Conservation (phyloP, 2,113 vertebrate genomes). For the Burhinus bistriatus region DNA sequence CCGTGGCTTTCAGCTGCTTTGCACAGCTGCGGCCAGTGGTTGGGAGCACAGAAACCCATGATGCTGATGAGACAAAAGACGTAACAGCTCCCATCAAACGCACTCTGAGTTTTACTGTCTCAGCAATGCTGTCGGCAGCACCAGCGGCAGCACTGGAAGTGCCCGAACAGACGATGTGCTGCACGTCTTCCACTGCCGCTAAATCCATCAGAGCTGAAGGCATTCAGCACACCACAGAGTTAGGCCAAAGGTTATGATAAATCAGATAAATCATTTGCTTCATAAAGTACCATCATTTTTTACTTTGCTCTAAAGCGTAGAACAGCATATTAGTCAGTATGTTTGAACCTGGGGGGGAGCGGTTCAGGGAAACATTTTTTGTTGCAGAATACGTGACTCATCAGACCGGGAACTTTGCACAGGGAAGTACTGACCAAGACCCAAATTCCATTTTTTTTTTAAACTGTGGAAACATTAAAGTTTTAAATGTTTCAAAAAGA, state of each 20-base stretch:
- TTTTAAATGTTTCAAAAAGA: not conserved
- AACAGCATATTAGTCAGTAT: not conserved
- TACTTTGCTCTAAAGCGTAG: not conserved
- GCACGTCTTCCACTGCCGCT: not conserved
- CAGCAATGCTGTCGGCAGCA: not conserved
- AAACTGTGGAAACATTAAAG: not conserved
- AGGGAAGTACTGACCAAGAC: not conserved
- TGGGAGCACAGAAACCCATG: not conserved
- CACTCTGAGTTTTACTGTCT: not conserved
- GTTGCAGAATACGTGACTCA: not conserved
- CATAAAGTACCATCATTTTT: not conserved
- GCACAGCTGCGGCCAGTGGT: not conserved
- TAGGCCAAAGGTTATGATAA: not conserved
- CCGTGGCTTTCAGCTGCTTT: not conserved
- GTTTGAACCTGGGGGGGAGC: not conserved
- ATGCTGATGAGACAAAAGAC: not conserved
- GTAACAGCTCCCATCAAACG: not conserved
- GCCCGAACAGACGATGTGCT: rapidly evolving
- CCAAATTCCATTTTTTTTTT: not conserved
- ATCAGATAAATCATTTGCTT: not conserved
- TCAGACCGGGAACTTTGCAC: not conserved
- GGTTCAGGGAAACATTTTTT: not conserved
- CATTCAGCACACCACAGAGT: not conserved
- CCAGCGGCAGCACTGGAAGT: not conserved
- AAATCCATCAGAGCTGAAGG: not conserved